Base-by-base conservation (phyloP, 2,888 invertebrate genomes). In the Napeogenes inachia region DNA sequence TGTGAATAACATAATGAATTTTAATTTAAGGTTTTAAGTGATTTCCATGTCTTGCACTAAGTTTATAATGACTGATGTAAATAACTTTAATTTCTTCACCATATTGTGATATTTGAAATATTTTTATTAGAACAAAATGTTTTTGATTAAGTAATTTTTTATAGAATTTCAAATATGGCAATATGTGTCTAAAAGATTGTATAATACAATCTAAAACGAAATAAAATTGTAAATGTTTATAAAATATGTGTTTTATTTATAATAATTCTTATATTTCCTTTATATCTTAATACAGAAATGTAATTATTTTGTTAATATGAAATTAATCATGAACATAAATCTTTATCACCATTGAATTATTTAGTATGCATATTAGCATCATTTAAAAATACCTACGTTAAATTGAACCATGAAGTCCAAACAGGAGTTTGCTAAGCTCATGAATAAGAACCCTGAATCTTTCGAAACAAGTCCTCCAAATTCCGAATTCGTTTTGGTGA, bases 161-260 rank as follows among this genome's bases (percentile, higher is more conserved):
- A 35, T 56, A 45, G 3, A 53, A 8, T 60, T 67, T 70, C 69
- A 71, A 70, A 68, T 71, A 67, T 71, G 65, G 71, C 71, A 71
- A 65, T 68, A 66, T 64, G 68, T 62, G 67, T 62, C 66, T 63
- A 57, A 65, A 54, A 46, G 75, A 72, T 71, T 75, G 75, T 76
- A 67, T 50, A 66, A 69, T 61, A 64, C 76, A 73, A 73, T 75
- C 76, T 67, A 66, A 73, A 75, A 70, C 68, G 75, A 71, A 79
- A 84, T 75, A 84, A 85, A 84, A 85, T 64, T 87, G 87, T 87
- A 87, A 84, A 87, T 85, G 85, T 85, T 86, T 85, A 80, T 77
- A 81, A 59, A 71, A 61, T 35, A 63, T 68, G 70, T 62, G 74
- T 84, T 84, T 84, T 74, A 76, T 79, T 82, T 62, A 21, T 21